phyloP scores from a whole-genome alignment of 2,888 invertebrate species.

The Anodontia alba region DNA sequence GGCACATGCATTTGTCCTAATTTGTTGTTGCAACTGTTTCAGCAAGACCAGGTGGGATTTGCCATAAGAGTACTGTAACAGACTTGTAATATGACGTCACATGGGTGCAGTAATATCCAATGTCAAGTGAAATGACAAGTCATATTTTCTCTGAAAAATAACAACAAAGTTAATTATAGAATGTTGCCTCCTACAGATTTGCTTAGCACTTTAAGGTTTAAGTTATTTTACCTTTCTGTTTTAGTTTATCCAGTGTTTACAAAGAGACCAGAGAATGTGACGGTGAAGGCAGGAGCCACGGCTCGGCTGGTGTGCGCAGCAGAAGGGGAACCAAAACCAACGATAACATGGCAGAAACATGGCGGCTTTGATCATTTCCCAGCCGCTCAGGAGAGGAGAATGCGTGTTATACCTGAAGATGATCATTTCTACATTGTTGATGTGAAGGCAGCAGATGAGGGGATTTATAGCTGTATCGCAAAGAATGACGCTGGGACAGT shows the following conservation, averaged over 20 bases:
- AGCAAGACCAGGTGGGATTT: too few species aligned
- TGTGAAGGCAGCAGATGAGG: conserved; percentile 94
- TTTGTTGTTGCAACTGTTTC: too few species aligned
- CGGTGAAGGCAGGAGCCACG: conserved; percentile 93
- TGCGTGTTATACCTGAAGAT: conserved; percentile 96
- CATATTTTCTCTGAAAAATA: too few species aligned
- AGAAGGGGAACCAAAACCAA: conserved; percentile 93
- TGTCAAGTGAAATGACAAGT: too few species aligned
- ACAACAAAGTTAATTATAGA: too few species aligned
- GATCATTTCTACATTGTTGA: conserved; percentile 97
- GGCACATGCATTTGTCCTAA: too few species aligned
- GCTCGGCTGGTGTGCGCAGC: conserved; percentile 96
- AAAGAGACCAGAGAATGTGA: conserved; percentile 93
- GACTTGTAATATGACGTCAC: too few species aligned
- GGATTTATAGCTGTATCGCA: conserved; percentile 97
- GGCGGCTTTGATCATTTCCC: conserved; percentile 89
- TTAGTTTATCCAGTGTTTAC: conserved; percentile 93
- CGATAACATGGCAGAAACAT: conserved; percentile 84
- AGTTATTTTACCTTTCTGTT: conserved; percentile 60
- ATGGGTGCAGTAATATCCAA: too few species aligned
- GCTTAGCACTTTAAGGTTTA: too few species aligned
- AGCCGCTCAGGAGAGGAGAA: conserved; percentile 95
- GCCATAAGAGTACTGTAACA: too few species aligned
- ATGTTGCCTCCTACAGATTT: too few species aligned
- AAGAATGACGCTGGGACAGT: conserved; percentile 95